Evolutionary conservation across 2,888 invertebrate species (phyloP).

Genomic region (Ypsolopha scabrella): DNA sequence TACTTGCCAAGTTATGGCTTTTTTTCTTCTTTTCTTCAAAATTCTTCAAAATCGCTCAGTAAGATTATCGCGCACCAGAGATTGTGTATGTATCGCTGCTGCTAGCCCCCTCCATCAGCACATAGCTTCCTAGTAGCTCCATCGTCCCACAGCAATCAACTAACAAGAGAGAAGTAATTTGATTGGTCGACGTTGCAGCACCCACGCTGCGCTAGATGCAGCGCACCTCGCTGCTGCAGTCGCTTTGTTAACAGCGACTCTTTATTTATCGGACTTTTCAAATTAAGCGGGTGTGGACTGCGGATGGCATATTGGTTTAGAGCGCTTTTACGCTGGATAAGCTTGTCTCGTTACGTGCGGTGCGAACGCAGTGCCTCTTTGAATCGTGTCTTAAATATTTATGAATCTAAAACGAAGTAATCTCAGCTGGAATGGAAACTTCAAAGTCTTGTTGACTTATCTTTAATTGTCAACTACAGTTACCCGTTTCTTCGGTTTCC

Average conservation of each 20-base stretch:
- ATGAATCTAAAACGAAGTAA: too few relatives aligned
- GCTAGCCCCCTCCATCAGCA: slow-evolving; percentile 10
- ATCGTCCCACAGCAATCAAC: slow-evolving; percentile 28
- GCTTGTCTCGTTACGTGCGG: neutral
- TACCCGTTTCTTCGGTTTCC: too few relatives aligned
- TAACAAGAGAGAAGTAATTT: slow-evolving; percentile 47
- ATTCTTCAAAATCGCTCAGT: too few relatives aligned
- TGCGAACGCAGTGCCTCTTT: neutral
- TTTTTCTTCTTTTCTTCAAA: too few relatives aligned
- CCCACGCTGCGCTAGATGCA: slow-evolving; percentile 6
- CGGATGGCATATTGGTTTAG: neutral
- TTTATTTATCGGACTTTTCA: neutral
- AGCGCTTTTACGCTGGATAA: too few relatives aligned
- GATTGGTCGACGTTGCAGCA: slow-evolving; percentile 30
- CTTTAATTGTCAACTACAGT: too few relatives aligned
- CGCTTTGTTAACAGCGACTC: neutral
- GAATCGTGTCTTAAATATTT: too few relatives aligned
- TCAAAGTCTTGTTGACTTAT: too few relatives aligned
- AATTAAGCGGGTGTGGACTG: neutral
- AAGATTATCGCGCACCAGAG: too few relatives aligned
- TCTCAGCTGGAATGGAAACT: too few relatives aligned
- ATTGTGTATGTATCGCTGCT: too few relatives aligned
- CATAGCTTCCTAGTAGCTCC: slow-evolving; percentile 9
- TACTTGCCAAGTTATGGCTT: too few relatives aligned
- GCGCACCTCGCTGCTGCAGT: neutral